phyloP scores from a whole-genome alignment of 2,797 vertebrate species.

The Sebastes minor region DNA sequence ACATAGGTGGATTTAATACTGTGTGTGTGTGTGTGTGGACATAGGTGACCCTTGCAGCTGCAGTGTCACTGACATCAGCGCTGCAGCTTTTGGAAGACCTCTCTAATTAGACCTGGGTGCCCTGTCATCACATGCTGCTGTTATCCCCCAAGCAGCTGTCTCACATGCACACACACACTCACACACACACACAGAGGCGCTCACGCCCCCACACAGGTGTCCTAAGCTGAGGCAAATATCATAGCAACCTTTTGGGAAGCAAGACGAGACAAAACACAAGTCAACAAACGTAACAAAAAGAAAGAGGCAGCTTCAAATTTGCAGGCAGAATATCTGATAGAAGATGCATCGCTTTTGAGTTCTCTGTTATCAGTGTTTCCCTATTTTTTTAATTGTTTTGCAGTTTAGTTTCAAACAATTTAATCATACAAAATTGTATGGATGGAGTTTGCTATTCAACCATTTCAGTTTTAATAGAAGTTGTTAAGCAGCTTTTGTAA shows the following conservation, averaged over 20 bases:
- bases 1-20: not conserved
- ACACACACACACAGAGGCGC: not conserved
- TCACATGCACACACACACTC: not conserved
- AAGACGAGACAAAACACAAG: slow-evolving; percentile 26
- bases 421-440: not conserved
- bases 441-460: not conserved
- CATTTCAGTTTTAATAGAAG: not conserved
- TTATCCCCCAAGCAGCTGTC: slow-evolving; percentile 65
- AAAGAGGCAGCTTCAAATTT: not conserved
- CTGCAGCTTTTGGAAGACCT: slow-evolving; percentile 48
- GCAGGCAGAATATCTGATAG: not conserved
- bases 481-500: too few relatives aligned
- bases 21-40: not conserved
- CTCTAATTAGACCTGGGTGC: slow-evolving; percentile 75
- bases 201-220: slow-evolving; percentile 59
- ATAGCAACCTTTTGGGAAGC: slow-evolving; percentile 41
- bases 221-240: slow-evolving; percentile 30
- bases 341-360: not conserved
- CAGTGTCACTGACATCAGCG: slow-evolving; percentile 75
- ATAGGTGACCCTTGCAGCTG: slow-evolving; percentile 73
- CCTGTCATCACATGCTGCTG: slow-evolving; percentile 78
- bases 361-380: not conserved
- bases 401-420: not conserved
- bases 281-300: not conserved
- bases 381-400: not conserved